Percentiles rank a stretch among this genome's conserved stretches.
Conservation (phyloP, 2,797 vertebrate genomes). For the Ispidina picta region DNA sequence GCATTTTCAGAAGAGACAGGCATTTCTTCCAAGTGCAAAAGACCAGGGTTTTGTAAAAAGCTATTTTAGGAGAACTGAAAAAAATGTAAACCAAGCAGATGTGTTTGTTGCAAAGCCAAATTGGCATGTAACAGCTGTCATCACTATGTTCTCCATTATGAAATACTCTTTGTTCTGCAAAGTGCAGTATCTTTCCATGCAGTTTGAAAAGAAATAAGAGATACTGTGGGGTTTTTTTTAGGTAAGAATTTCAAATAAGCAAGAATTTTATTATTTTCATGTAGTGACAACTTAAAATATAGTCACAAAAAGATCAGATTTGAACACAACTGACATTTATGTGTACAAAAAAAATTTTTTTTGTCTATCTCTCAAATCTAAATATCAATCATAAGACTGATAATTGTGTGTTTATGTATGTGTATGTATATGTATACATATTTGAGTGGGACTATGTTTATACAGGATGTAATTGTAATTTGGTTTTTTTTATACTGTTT, state of each 20-base stretch:
- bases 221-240: not conserved
- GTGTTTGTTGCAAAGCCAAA: constrained; percentile 20
- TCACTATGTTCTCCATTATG: not conserved
- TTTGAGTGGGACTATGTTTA: fast-evolving
- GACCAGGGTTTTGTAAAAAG: not conserved
- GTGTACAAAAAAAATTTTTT: fast-evolving
- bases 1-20: not conserved
- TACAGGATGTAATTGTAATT: fast-evolving
- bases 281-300: not conserved
- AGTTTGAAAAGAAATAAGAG: not conserved
- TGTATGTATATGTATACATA: fast-evolving
- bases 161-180: constrained; percentile 20
- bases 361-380: not conserved
- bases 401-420: not conserved
- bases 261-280: not conserved
- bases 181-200: not conserved
- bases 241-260: not conserved
- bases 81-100: not conserved
- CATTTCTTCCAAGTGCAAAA: not conserved
- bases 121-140: not conserved
- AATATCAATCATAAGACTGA: not conserved
- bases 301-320: not conserved
- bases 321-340: fast-evolving
- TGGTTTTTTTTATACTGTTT: not conserved
- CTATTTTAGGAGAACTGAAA: constrained; percentile 6